These are phyloP conservation scores for Megaceryle maxima DNA, from an alignment of 2,113 vertebrate genomes.

Conservation along the genomic window DNA sequence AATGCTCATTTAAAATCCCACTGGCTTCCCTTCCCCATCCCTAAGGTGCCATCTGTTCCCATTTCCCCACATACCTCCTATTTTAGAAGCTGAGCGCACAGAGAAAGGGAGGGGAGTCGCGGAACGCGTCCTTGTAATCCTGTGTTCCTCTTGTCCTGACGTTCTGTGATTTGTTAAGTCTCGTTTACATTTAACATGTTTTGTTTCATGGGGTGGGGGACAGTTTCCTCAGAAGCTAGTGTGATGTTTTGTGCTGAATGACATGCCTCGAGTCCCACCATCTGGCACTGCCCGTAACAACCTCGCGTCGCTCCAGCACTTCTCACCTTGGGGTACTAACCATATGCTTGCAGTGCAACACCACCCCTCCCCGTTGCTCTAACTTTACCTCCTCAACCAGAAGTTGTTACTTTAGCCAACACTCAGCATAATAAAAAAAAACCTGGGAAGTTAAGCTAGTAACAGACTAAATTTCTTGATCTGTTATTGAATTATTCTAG, in stretches of 20 bases:
- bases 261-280: background rate
- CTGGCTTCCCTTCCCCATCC: background rate
- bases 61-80: background rate
- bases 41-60: slow-evolving; percentile 27
- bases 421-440: background rate
- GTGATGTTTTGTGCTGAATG: background rate
- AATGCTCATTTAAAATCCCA: background rate
- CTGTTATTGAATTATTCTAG: slow-evolving; percentile 30
- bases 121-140: rapidly evolving
- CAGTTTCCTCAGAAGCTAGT: background rate
- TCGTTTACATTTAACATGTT: background rate
- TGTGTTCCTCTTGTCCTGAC: background rate
- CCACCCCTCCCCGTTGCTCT: slow-evolving; percentile 9
- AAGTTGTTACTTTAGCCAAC: slow-evolving; percentile 38
- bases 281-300: background rate
- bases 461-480: slow-evolving; percentile 57
- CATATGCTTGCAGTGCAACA: slow-evolving; percentile 7
- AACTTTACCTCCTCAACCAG: background rate
- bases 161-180: background rate
- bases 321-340: slow-evolving; percentile 45
- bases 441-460: slow-evolving; percentile 46
- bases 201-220: background rate
- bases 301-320: background rate
- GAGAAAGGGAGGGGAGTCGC: background rate
- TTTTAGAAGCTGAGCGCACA: background rate